phyloP scores from a whole-genome alignment of 2,888 invertebrate species.

The Oscheius myriophilus region DNA sequence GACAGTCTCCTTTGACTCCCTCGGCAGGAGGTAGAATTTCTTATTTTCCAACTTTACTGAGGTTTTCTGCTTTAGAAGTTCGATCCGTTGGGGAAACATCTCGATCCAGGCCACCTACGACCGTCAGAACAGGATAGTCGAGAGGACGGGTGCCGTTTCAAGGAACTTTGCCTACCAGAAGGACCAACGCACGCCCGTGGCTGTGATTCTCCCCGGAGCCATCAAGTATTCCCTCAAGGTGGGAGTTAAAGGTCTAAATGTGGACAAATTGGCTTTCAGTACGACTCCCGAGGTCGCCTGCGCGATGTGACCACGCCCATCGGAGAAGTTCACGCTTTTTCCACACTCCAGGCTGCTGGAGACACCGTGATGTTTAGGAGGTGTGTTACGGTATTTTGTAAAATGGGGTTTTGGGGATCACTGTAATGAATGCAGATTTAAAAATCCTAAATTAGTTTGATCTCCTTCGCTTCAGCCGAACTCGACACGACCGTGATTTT shows the following conservation, averaged over 20 bases:
- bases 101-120: constrained; percentile 36
- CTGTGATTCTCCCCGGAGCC: constrained; percentile 20
- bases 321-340: constrained; percentile 38
- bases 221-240: constrained; percentile 21
- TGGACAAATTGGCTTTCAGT: constrained; percentile 29
- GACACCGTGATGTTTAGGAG: constrained; percentile 33
- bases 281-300: constrained; percentile 43
- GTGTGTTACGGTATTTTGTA: too few species aligned
- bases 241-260: not conserved
- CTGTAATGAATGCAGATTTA: too few species aligned
- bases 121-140: constrained; percentile 38
- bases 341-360: constrained; percentile 35
- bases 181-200: constrained; percentile 29
- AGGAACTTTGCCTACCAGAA: constrained; percentile 37
- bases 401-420: too few species aligned
- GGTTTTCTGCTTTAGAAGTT: constrained; percentile 24
- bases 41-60: not conserved
- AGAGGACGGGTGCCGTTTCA: constrained; percentile 35
- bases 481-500: too few species aligned
- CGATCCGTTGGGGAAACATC: constrained; percentile 42
- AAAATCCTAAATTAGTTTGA: too few species aligned
- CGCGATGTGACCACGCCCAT: constrained; percentile 37
- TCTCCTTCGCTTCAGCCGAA: too few species aligned
- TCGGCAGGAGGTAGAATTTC: constrained; percentile 27
- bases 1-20: constrained; percentile 35